Conservation (phyloP, 2,888 invertebrate genomes). For the Stratiomys singularior region DNA sequence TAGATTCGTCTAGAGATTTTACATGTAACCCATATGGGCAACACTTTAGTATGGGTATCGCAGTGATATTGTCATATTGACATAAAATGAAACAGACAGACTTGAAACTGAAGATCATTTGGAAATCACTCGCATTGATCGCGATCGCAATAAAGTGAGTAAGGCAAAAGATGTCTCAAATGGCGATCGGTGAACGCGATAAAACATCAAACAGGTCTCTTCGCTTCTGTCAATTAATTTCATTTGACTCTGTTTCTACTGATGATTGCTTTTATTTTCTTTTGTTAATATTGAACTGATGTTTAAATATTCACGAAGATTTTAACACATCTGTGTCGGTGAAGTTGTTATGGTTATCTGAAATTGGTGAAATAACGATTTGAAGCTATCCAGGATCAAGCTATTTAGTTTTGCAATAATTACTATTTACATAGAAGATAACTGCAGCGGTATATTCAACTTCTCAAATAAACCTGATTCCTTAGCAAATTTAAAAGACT, state of each 20-base stretch:
- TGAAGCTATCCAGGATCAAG: too few species aligned
- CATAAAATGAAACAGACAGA: constrained; percentile 29
- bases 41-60: constrained; percentile 8
- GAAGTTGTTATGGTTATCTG: too few species aligned
- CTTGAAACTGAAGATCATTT: constrained; percentile 28
- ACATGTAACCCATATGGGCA: neutral
- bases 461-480: too few species aligned
- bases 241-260: constrained; percentile 49
- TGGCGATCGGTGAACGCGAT: constrained; percentile 54
- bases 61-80: constrained; percentile 31
- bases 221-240: constrained; percentile 57
- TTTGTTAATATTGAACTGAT: too few species aligned
- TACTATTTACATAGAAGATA: too few species aligned
- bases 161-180: constrained; percentile 8
- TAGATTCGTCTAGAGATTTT: neutral
- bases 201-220: constrained; percentile 57
- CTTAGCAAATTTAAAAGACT: too few species aligned
- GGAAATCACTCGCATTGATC: constrained; percentile 15
- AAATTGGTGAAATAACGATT: too few species aligned
- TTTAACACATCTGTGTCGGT: too few species aligned
- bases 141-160: constrained; percentile 29
- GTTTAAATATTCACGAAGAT: too few species aligned
- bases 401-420: too few species aligned
- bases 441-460: too few species aligned
- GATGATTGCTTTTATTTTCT: neutral